phyloP scores from a whole-genome alignment of 2,888 invertebrate genomes.

The Gerris lacustris region DNA sequence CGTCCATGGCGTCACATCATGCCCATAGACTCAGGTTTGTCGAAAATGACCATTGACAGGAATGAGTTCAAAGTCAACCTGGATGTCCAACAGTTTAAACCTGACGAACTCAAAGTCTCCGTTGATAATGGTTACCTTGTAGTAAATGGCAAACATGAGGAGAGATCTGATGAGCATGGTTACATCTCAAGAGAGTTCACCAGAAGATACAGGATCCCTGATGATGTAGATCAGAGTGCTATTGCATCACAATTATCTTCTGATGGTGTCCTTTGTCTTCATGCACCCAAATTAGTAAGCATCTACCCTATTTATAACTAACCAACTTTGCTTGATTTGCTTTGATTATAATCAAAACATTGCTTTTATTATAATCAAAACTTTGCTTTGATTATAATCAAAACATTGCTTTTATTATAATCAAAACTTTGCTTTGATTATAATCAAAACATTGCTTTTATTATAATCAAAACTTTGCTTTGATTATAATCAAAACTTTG shows the following conservation, averaged over 20 bases:
- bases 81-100: slow-evolving; percentile 38
- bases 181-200: slow-evolving; percentile 37
- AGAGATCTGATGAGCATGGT: slow-evolving; percentile 38
- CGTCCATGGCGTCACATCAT: slow-evolving; percentile 28
- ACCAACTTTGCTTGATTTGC: no score
- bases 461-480: no score
- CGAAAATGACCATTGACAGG: slow-evolving; percentile 27
- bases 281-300: slow-evolving; percentile 21
- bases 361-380: no score
- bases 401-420: no score
- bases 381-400: no score
- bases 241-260: slow-evolving; percentile 36
- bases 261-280: slow-evolving; percentile 35
- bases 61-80: slow-evolving; percentile 34
- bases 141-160: slow-evolving; percentile 39
- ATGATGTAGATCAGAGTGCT: slow-evolving; percentile 35
- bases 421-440: no score
- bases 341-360: no score
- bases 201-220: slow-evolving; percentile 37
- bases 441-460: no score
- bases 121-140: slow-evolving; percentile 35
- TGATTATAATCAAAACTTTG: no score
- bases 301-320: no score
- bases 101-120: slow-evolving; percentile 39
- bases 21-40: slow-evolving; percentile 29